Base-by-base conservation (phyloP, 53 echinoderm and acorn worm genomes). In the Zoroaster sp. region DNA sequence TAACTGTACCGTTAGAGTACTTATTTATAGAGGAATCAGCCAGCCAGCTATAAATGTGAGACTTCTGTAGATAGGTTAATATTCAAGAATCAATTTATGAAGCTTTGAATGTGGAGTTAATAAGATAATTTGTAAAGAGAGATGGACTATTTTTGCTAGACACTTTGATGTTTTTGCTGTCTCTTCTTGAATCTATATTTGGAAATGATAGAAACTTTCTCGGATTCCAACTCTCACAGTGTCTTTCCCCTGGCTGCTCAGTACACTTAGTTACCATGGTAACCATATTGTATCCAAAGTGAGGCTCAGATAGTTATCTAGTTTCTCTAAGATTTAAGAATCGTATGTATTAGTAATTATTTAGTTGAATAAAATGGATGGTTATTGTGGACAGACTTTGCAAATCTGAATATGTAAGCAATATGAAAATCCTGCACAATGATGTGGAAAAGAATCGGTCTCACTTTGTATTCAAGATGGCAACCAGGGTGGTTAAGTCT, bases 81-180 rank as follows among this genome's bases (percentile, higher is more conserved):
- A 25, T 55, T 55, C 2, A 21, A 20, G 25, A 55, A 1, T 55
- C 20, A 55, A n/a, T 21, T 55, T 28, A 8, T 59, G 28, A 59
- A 59, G 28, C 63, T 59, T 21, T 59, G 63, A 73, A 73, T 37
- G 20, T 37, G 20, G n/a, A 39, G 71, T 35, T 38, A 71, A 71
- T 35, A 36, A 35, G 71, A 37, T 78, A n/a, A 35, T 35, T 78
- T 78, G 78, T 78, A 83, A 35, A 69, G 42, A 82, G 69, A 83
- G 46, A 36, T 39, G 40, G 47, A 83, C 69, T 83, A 83, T 83
- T 83, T 83, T 83, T 83, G 83, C 69, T 69, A 83, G 83, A 69
- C 83, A 69, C 46, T 47, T 83, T 83, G 37, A 54, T 79, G 79
- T 79, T 51, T 25, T 51, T 77, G 77, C 35, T 30, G 25, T 77